Base-by-base conservation (phyloP, 2,113 vertebrate species). In the Uria aalge region DNA sequence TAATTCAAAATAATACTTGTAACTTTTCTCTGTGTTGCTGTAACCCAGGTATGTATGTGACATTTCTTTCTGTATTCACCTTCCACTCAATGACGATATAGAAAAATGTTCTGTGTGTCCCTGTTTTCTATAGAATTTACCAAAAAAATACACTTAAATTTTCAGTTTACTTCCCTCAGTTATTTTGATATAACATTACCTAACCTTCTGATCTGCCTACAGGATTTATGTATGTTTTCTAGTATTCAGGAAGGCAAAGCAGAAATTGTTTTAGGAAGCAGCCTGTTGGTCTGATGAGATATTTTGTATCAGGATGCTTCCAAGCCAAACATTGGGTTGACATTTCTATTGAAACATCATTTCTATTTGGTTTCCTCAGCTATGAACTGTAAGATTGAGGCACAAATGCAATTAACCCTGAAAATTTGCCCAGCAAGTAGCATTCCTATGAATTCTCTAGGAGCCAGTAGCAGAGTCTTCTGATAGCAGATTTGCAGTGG, bases 71-170 rank as follows among this genome's bases (percentile, higher is more conserved):
- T 48, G 4, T 47, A 41, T 59, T 53, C 29, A 72, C 34, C 22
- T 63, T 89, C 77, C 47, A 76, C 36, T 90, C 36, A 40, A 11
- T 80, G 26, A 74, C 67, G 80, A 45, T 11, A 69, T 2, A 30
- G 24, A 81, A 77, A 90, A 80, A 12, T 4, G 6, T 83, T 67
- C 29, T 36, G 2, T 63, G 9, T 36, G 48, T 73, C 73, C 38
- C 27, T 40, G 5, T 74, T 77, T 90, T 40, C 83, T 75, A 8
- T 43, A 59, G 83, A 90, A 62, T 47, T 32, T 67, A 67, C 26
- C 17, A 67, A 30, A 15, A 8, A 15, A 88, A 40, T 62, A 59
- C 0, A 0, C n/a, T 69, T 36, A 57, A 22, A 14, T 68, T 79
- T 94, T 76, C 23, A 43, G 16, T 71, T 80, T 47, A 55, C 26